phyloP scores from a whole-genome alignment of 2,113 vertebrate genomes.

The Ahaetulla prasina region DNA sequence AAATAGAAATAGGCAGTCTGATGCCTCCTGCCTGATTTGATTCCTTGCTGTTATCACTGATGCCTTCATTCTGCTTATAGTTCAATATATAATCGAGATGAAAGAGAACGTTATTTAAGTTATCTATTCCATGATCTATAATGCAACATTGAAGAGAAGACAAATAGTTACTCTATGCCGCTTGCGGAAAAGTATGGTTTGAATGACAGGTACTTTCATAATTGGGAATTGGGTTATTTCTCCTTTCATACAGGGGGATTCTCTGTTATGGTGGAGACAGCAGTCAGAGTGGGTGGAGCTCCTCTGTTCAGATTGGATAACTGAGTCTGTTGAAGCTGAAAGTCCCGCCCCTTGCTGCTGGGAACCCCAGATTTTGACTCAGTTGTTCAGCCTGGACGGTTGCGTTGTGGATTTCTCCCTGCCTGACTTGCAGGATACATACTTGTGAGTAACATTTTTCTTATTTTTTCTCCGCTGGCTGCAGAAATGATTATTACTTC shows the following conservation, averaged over 20 bases:
- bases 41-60: not conserved
- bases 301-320: too few relatives aligned
- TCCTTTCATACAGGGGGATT: slow-evolving; percentile 54
- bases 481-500: too few relatives aligned
- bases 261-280: too few relatives aligned
- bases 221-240: slow-evolving; percentile 60
- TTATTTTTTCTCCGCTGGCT: too few relatives aligned
- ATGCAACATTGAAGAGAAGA: slow-evolving; percentile 27
- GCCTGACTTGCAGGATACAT: too few relatives aligned
- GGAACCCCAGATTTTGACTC: too few relatives aligned
- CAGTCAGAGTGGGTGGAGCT: too few relatives aligned
- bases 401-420: too few relatives aligned
- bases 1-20: not conserved
- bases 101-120: not conserved
- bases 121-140: not conserved
- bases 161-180: slow-evolving; percentile 48
- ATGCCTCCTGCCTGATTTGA: not conserved
- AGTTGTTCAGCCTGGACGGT: too few relatives aligned
- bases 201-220: slow-evolving; percentile 53
- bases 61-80: not conserved
- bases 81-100: not conserved
- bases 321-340: too few relatives aligned
- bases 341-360: too few relatives aligned
- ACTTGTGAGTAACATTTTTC: too few relatives aligned
- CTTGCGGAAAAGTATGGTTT: slow-evolving; percentile 50